phyloP scores from a whole-genome alignment of 1,140 invertebrate genomes.

The Temnothorax nylanderi region DNA sequence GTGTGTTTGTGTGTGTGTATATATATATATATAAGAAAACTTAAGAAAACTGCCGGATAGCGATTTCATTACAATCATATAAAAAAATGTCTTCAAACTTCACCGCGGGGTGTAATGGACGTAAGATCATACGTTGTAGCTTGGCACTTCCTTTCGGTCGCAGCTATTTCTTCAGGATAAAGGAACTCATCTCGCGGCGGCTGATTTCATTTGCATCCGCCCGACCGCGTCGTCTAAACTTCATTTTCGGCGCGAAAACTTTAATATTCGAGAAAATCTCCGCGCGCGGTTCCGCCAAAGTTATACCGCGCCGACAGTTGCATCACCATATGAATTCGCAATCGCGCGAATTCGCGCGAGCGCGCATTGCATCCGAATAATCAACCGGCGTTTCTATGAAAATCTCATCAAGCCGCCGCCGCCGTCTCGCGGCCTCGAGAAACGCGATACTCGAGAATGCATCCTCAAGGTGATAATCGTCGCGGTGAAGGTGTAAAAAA shows the following conservation, averaged over 20 bases:
- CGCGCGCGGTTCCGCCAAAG: slow-evolving; percentile 57
- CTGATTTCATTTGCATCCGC: slow-evolving; percentile 51
- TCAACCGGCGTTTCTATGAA: slow-evolving; percentile 69
- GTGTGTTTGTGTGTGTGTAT: too few relatives aligned
- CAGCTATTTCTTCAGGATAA: slow-evolving; percentile 22
- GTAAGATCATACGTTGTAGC: background rate
- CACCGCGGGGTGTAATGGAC: background rate
- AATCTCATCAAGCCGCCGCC: slow-evolving; percentile 58
- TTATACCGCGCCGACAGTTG: slow-evolving; percentile 56
- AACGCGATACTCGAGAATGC: slow-evolving; percentile 32
- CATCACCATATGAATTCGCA: slow-evolving; percentile 74
- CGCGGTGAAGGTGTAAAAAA: slow-evolving; percentile 21
- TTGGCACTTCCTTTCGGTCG: background rate
- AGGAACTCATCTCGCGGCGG: slow-evolving; percentile 51
- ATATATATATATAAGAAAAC: too few relatives aligned
- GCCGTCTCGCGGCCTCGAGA: slow-evolving; percentile 6
- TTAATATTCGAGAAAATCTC: slow-evolving; percentile 68
- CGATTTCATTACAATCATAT: background rate
- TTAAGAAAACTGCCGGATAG: background rate
- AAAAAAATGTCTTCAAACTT: background rate
- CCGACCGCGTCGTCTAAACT: slow-evolving; percentile 62
- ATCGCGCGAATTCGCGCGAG: slow-evolving; percentile 61
- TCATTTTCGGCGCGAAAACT: slow-evolving; percentile 60
- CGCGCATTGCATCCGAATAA: slow-evolving; percentile 60
- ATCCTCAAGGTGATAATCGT: slow-evolving; percentile 59